These are phyloP conservation scores for Etheostoma perlongum DNA, from an alignment of 2,797 vertebrate genomes.

Conservation along the genomic window DNA sequence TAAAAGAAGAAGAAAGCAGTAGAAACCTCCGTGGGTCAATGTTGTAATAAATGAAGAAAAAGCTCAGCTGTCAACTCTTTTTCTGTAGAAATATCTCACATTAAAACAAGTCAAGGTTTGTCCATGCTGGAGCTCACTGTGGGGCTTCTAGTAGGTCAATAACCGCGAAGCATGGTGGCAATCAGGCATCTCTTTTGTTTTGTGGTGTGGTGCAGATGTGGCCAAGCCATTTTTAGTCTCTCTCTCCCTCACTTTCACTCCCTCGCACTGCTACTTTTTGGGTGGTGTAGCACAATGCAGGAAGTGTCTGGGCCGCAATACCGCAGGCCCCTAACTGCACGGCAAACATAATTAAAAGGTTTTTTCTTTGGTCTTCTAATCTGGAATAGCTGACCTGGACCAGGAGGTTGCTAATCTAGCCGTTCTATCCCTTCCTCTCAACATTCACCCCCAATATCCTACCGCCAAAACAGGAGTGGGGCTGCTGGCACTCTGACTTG, in stretches of 20 bases:
- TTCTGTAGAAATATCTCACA: conserved; percentile 2
- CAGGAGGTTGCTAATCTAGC: conserved; percentile 70
- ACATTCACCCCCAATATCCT: conserved; percentile 42
- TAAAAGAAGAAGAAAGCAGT: conserved; percentile 17
- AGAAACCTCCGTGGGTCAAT: conserved; percentile 41
- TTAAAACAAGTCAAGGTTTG: conserved; percentile 47
- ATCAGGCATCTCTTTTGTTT: conserved; percentile 70
- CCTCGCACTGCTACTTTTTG: conserved; percentile 67
- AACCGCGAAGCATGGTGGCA: conserved; percentile 28
- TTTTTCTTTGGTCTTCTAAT: conserved; percentile 76
- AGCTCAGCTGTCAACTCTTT: conserved; percentile 12
- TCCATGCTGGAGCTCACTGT: conserved; percentile 2
- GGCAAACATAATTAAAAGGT: conserved; percentile 85
- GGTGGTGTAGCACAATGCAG: conserved; percentile 81
- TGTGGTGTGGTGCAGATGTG: conserved; percentile 72
- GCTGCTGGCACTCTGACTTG: conserved; percentile 28
- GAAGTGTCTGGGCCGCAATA: conserved; percentile 80
- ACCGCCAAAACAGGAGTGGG: conserved; percentile 34
- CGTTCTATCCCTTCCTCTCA: conserved; percentile 16
- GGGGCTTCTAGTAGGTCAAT: conserved; percentile 43
- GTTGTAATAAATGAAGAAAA: conserved; percentile 23
- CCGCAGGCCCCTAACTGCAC: conserved; percentile 69
- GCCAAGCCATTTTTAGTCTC: conserved; percentile 80
- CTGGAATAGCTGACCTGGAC: conserved; percentile 76
- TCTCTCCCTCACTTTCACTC: conserved; percentile 63